These are phyloP conservation scores for Epirrhoe alternata DNA, from an alignment of 2,888 invertebrate species.

Conservation along the genomic window DNA sequence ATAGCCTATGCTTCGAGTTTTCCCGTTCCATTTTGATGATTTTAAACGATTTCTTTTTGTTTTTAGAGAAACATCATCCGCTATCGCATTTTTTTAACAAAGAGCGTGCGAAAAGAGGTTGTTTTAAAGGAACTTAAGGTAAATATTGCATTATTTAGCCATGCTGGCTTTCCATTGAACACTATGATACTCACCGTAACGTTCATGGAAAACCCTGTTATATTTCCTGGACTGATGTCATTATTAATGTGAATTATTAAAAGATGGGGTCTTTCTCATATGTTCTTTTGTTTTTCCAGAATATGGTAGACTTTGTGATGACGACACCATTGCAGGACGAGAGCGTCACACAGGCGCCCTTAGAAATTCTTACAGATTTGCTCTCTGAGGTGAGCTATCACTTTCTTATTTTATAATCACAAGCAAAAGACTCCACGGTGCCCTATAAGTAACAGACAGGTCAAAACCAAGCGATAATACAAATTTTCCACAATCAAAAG, in stretches of 20 bases:
- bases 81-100: slow-evolving; percentile 88
- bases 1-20: slow-evolving; percentile 1
- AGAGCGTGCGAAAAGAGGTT: slow-evolving; percentile 88
- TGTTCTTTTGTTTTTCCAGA: slow-evolving; percentile 74
- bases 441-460: slow-evolving; percentile 9
- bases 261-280: background rate
- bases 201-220: slow-evolving; percentile 13
- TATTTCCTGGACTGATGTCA: slow-evolving; percentile 18
- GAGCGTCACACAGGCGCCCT: slow-evolving; percentile 88
- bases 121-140: slow-evolving; percentile 91
- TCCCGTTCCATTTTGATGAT: slow-evolving; percentile 6
- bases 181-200: background rate
- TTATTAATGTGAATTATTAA: slow-evolving; percentile 1
- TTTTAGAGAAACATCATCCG: slow-evolving; percentile 90
- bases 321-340: slow-evolving; percentile 92
- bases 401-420: background rate
- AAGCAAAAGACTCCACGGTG: background rate
- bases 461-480: slow-evolving; percentile 21
- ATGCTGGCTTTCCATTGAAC: background rate
- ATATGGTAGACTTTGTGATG: slow-evolving; percentile 90
- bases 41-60: slow-evolving; percentile 40
- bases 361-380: slow-evolving; percentile 89
- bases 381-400: slow-evolving; percentile 82
- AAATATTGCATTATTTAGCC: slow-evolving; percentile 37
- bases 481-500: slow-evolving; percentile 37